A percentile compares a stretch with the other conserved stretches of the same genome.
Evolutionary conservation across 2,797 vertebrate species (phyloP).

Genomic region (Hybognathus amarus): DNA sequence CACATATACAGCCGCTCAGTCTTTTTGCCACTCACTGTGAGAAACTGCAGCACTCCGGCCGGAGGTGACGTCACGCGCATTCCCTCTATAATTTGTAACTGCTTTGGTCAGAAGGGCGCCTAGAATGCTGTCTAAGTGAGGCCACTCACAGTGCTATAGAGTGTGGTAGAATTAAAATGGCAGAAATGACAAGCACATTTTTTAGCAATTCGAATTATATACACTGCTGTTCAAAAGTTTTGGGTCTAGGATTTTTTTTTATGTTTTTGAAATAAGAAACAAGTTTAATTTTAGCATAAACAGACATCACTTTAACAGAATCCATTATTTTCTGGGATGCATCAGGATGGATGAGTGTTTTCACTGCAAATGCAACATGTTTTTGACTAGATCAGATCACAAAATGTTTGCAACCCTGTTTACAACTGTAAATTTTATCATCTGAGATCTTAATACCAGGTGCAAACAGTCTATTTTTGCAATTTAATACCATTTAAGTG

Average conservation of each 20-base stretch:
- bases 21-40: no score
- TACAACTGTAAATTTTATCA: background rate
- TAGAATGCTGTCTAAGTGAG: background rate
- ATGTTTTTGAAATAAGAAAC: background rate
- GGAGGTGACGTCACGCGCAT: no score
- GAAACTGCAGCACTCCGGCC: no score
- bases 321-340: background rate
- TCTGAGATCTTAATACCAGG: background rate
- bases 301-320: background rate
- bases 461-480: background rate
- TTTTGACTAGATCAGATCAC: background rate
- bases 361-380: background rate
- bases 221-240: background rate
- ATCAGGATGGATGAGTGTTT: background rate
- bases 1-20: no score
- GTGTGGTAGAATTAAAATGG: background rate
- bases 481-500: background rate
- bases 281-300: background rate
- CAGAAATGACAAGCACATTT: background rate
- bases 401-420: background rate
- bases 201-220: background rate
- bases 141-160: background rate
- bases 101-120: background rate
- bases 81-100: background rate
- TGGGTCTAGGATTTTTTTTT: background rate